phyloP scores from a whole-genome alignment of 2,797 vertebrate species.

The Callimico goeldii region DNA sequence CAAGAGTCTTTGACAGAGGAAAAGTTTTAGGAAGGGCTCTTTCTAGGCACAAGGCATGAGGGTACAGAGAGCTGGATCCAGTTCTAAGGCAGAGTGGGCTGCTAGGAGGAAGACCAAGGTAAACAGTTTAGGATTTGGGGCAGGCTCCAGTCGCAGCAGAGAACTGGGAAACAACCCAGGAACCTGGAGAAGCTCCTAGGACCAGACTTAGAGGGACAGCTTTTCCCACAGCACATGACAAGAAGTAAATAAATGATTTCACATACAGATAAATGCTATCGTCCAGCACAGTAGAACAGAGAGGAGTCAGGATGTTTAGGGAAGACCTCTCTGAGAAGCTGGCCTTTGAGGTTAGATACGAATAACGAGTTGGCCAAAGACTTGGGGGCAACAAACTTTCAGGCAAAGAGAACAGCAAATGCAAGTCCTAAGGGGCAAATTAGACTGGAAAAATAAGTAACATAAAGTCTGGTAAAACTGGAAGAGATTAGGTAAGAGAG shows the following conservation, averaged over 20 bases:
- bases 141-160: background rate
- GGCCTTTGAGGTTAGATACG: background rate
- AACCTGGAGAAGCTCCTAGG: background rate
- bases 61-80: background rate
- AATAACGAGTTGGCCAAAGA: background rate
- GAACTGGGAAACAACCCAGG: background rate
- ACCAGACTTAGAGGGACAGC: background rate
- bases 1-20: background rate
- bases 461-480: background rate
- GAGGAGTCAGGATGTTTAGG: background rate
- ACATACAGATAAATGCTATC: background rate
- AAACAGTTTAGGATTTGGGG: background rate
- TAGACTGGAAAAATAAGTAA: background rate
- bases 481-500: background rate
- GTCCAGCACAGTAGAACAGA: background rate
- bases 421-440: background rate
- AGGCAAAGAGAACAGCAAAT: background rate
- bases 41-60: background rate
- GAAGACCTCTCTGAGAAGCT: background rate
- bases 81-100: background rate
- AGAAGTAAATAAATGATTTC: background rate
- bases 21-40: background rate
- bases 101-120: background rate
- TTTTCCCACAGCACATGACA: background rate
- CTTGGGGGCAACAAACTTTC: background rate